Evolutionary conservation across 2,113 vertebrate species (phyloP), one percentile per base, ranked within the genome.

Genomic region (Indri indri): DNA sequence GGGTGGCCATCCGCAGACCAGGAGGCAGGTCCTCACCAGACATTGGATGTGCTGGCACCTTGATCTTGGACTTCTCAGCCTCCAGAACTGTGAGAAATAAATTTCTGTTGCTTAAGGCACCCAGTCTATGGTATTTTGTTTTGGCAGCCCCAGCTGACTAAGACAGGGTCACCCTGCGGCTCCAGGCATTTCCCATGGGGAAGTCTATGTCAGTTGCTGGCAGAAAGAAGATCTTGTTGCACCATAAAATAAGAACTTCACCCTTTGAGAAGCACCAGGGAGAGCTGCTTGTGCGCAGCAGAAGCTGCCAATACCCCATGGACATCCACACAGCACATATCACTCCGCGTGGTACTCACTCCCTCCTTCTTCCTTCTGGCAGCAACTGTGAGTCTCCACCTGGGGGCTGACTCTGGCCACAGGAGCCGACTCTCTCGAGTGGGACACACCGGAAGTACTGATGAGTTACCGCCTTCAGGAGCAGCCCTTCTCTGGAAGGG

Each of bases 231-330:
- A 3, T 45, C 73, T 93, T 42, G 20, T 74, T 90, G 52, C 3
- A 37, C 45, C 54, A 47, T 40, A 47, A 90, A 81, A 81, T 81
- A 81, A 65, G 8, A 90, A 40, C 37, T 68, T 79, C 74, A 1
- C 5, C 22, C 81, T 74, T 66, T 42, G 82, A 71, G 52, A 93
- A 89, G 71, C 59, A 77, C 50, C 47, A 47, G 18, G 32, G 2
- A 40, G 23, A 27, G 0, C 6, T 70, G n/a, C 42, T n/a, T 27
- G 1, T 17, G 17, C 1, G 2, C 47, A 20, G 40, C 25, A 13
- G 52, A 63, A 63, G 71, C 30, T 74, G 37, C 8, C 18, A 14
- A 4, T 66, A 22, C 1, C 23, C 25, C 20, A 0, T 4, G 8
- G 17, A 8, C 30, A 63, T 34, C 63, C 34, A 40, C 37, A 59